Base-by-base conservation (phyloP, 2,797 vertebrate genomes). In the Trematomus bernacchii region DNA sequence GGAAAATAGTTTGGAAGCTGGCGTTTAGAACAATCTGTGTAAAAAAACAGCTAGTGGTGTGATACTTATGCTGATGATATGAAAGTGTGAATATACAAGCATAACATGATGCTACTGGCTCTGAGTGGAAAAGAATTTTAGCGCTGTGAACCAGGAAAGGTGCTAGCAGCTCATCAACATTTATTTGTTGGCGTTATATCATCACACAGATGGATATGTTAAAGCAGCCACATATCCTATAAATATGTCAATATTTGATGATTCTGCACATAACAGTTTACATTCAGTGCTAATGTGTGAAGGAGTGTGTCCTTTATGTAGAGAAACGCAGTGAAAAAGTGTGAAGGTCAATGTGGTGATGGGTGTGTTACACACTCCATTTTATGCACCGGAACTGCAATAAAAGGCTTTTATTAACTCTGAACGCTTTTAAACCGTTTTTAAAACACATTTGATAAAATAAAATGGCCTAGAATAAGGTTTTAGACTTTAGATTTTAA, bases 1-100 rank as follows among this genome's bases (percentile, higher is more conserved):
- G 3, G 19, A 33, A 21, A 15, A 27, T 43, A 23, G 21, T 76
- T 44, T 69, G 8, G 21, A 54, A 60, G 64, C 46, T n/a, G 18
- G 13, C 27, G 30, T 66, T 47, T 37, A 30, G 52, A 53, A 43
- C 46, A 37, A 12, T 62, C 40, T 42, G 19, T 0, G 1, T 4
- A 21, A 21, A 37, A 30, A 59, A 47, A 30, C 27, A 59, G 37
- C 21, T 23, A 11, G 27, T 23, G 13, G 21, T 48, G 62, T 43
- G 43, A 66, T 40, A 46, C 18, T 44, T 53, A 44, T 61, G 62
- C 57, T 70, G 55, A 46, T 66, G 44, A 66, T 61, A 27, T 69
- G 21, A 72, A 69, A 23, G 55, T 70, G 75, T 70, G 51, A 71
- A 62, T 74, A 71, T 21, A 67, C 46, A 66, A 43, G 51, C 46